Conservation (phyloP, 2,888 invertebrate genomes). For the Aspidapion aeneum region DNA sequence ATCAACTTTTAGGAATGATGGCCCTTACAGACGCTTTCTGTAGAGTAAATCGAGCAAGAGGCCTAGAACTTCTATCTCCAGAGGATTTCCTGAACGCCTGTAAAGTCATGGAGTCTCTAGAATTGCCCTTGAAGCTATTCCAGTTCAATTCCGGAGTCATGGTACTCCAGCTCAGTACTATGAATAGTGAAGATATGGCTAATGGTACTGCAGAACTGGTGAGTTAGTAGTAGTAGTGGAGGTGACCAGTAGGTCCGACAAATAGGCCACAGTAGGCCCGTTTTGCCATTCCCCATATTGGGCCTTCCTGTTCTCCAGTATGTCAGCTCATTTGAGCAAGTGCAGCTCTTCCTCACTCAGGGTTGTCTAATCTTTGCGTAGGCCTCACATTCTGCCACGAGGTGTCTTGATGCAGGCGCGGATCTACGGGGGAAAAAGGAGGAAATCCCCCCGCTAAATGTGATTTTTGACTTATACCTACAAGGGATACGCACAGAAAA, state of each 20-base stretch:
- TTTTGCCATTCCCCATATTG: background rate
- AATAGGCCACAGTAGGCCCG: background rate
- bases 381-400: no score
- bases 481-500: no score
- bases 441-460: no score
- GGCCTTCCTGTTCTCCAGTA: no score
- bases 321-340: no score
- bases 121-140: conserved; percentile 71
- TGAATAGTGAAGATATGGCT: conserved; percentile 68
- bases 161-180: conserved; percentile 80
- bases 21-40: conserved; percentile 95
- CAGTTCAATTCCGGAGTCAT: conserved; percentile 94
- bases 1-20: conserved; percentile 73
- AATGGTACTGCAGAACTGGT: conserved; percentile 64
- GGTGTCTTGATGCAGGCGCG: no score
- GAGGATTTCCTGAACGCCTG: conserved; percentile 95
- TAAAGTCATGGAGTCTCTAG: conserved; percentile 59
- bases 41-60: conserved; percentile 89
- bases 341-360: no score
- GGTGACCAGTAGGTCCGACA: background rate
- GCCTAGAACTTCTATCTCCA: conserved; percentile 92
- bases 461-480: no score
- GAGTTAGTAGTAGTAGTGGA: conserved; percentile 26
- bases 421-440: no score
- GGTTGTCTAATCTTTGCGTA: no score